A percentile compares a stretch with the other conserved stretches of the same genome.
These are phyloP conservation scores for Rhysida immarginata DNA, from an alignment of 1,140 invertebrate genomes.

Conservation along the genomic window DNA sequence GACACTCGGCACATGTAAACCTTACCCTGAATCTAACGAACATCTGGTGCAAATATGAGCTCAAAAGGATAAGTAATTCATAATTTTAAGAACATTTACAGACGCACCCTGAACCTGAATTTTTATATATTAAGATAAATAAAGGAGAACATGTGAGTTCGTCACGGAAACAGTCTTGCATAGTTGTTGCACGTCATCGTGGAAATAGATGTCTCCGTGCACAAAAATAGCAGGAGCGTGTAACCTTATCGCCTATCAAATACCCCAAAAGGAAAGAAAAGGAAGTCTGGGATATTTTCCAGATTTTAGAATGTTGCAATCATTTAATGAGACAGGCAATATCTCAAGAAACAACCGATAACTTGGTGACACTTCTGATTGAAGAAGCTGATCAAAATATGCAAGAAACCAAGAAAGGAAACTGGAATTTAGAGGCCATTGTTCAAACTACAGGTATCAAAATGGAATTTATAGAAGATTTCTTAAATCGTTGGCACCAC, in stretches of 20 bases:
- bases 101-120: no score
- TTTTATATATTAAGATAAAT: no score
- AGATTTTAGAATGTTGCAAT: constrained; percentile 52
- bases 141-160: no score
- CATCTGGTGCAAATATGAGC: no score
- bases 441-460: background rate
- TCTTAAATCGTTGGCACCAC: background rate
- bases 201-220: constrained; percentile 36
- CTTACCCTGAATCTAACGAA: no score
- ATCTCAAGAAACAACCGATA: background rate
- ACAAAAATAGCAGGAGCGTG: constrained; percentile 59
- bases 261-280: constrained; percentile 47
- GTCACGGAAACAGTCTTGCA: no score
- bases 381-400: background rate
- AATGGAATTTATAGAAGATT: background rate
- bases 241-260: constrained; percentile 55
- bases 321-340: constrained; percentile 42
- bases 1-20: no score
- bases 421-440: background rate
- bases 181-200: no score
- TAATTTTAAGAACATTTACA: no score
- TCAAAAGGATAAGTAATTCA: no score
- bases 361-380: background rate
- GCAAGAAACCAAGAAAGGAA: background rate
- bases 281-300: constrained; percentile 47